Evolutionary conservation across 2,113 vertebrate species (phyloP).

Genomic region (Anarrhichthys ocellatus): DNA sequence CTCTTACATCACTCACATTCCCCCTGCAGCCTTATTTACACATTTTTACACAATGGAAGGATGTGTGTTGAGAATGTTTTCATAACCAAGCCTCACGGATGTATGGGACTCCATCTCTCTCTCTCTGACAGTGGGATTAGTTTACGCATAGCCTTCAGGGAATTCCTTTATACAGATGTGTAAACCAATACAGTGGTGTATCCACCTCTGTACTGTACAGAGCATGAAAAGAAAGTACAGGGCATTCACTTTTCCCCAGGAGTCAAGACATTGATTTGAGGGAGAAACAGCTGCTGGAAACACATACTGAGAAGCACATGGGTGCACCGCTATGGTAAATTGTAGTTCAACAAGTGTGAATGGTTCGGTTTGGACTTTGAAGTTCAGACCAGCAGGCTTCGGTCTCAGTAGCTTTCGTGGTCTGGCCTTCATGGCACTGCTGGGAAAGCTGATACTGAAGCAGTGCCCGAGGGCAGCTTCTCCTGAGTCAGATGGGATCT

Average conservation of each 20-base stretch:
- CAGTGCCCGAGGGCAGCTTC: slow-evolving; percentile 28
- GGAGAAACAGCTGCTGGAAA: slow-evolving; percentile 20
- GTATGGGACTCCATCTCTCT: slow-evolving; percentile 21
- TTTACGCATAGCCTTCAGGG: slow-evolving; percentile 12
- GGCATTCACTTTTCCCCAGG: neutral
- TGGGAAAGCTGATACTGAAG: slow-evolving; percentile 53
- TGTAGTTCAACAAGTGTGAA: slow-evolving; percentile 48
- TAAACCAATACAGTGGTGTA: neutral
- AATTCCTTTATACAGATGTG: slow-evolving; percentile 28
- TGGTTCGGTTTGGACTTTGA: slow-evolving; percentile 47
- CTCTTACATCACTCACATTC: neutral
- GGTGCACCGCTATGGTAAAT: neutral
- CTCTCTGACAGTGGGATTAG: slow-evolving; percentile 35
- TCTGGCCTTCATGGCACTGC: slow-evolving; percentile 38
- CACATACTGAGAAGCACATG: slow-evolving; percentile 25
- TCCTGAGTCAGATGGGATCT: slow-evolving; percentile 44
- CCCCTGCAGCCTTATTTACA: neutral
- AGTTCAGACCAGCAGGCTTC: slow-evolving; percentile 41
- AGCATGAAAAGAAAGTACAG: neutral
- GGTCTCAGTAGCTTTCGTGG: slow-evolving; percentile 19
- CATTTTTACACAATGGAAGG: neutral
- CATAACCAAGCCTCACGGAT: slow-evolving; percentile 2
- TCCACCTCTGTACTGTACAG: slow-evolving; percentile 1
- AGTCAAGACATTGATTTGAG: neutral
- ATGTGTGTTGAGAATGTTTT: neutral